Conservation (phyloP, 2,888 invertebrate species). For the Harmothoe impar region DNA sequence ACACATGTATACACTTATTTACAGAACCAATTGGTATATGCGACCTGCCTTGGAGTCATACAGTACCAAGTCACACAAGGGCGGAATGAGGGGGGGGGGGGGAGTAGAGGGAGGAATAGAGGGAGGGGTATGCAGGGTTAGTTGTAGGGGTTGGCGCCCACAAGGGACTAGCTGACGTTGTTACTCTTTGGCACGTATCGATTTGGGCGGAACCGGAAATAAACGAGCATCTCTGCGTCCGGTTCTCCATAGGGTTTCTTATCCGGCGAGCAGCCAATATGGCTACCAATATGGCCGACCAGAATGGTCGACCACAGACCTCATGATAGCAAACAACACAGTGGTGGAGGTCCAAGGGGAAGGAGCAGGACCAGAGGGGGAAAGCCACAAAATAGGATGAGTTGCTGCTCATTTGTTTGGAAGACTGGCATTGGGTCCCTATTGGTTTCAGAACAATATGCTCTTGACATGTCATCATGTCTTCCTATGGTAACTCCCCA, state of each 20-base stretch:
- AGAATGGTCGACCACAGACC: neutral
- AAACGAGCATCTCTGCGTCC: slow-evolving; percentile 6
- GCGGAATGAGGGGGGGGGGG: neutral
- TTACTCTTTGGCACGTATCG: neutral
- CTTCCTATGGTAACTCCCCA: too few species aligned
- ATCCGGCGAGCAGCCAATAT: slow-evolving; percentile 2
- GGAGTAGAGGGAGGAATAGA: neutral
- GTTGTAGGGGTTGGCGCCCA: neutral
- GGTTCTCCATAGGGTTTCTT: slow-evolving; percentile 22
- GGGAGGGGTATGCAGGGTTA: neutral
- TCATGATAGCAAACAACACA: neutral
- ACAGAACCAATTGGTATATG: neutral
- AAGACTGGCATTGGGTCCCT: neutral
- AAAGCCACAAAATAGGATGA: neutral
- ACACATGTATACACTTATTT: too few species aligned
- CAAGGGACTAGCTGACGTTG: neutral
- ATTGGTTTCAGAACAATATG: neutral
- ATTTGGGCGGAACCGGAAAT: slow-evolving; percentile 38
- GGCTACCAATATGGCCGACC: neutral
- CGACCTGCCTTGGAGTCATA: neutral
- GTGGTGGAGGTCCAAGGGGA: neutral
- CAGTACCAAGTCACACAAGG: neutral
- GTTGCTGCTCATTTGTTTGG: too few species aligned
- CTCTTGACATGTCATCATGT: neutral
- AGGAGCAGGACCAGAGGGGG: neutral